These are phyloP conservation scores for Drosophila villosipedis DNA, from an alignment of 2,888 invertebrate species.

Conservation along the genomic window DNA sequence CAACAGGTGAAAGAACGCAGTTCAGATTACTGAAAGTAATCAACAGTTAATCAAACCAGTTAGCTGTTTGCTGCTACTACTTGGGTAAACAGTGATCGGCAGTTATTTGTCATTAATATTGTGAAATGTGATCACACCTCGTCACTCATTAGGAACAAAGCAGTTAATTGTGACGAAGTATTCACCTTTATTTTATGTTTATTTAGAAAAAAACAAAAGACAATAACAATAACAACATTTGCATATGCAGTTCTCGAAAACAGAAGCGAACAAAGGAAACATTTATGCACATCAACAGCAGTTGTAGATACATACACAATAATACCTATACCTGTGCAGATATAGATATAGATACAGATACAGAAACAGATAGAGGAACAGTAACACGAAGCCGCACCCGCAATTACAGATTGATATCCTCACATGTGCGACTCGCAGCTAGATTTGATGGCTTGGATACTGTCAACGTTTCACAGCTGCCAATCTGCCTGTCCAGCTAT, in stretches of 20 bases:
- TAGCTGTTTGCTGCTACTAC: conserved; percentile 24
- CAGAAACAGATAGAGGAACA: conserved; percentile 5
- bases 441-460: conserved; percentile 46
- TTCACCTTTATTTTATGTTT: neutral
- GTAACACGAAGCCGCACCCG: conserved; percentile 8
- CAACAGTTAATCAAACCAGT: conserved; percentile 39
- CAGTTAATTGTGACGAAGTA: conserved; percentile 26
- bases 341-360: conserved; percentile 8
- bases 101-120: conserved; percentile 25
- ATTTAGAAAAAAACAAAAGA: conserved; percentile 1
- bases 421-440: conserved; percentile 28
- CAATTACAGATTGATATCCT: conserved; percentile 33
- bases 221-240: conserved; percentile 19
- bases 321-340: conserved; percentile 3
- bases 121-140: conserved; percentile 15
- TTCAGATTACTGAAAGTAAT: conserved; percentile 2
- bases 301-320: neutral
- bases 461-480: conserved; percentile 43
- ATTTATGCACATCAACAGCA: conserved; percentile 34
- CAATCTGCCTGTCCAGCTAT: conserved; percentile 20
- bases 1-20: conserved; percentile 15
- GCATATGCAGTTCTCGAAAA: conserved; percentile 28
- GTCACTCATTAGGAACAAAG: conserved; percentile 27
- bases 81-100: conserved; percentile 17
- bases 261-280: conserved; percentile 32